Evolutionary conservation across 2,888 invertebrate genomes (phyloP).

Genomic region (Acleris sparsana): DNA sequence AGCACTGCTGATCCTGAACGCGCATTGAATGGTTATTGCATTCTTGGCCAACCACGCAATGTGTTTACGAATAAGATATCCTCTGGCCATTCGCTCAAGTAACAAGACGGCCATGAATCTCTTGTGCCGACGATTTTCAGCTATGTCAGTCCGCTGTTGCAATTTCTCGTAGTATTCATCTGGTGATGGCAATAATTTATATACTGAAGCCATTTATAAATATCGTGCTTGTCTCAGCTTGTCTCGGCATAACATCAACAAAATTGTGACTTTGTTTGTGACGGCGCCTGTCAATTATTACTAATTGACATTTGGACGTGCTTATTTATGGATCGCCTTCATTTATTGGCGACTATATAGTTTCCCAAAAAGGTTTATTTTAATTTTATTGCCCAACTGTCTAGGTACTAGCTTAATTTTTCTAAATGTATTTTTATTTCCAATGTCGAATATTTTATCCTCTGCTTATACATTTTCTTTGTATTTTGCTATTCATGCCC

Average conservation of each 20-base stretch:
- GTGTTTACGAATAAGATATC: conserved; percentile 67
- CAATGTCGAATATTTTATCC: too few species aligned
- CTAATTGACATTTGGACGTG: not conserved
- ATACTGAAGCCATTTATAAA: conserved; percentile 58
- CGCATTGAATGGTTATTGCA: conserved; percentile 70
- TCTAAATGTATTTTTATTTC: too few species aligned
- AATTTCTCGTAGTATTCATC: conserved; percentile 60
- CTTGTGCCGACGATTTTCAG: conserved; percentile 55
- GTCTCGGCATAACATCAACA: conserved; percentile 8
- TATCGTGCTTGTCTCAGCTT: conserved; percentile 2
- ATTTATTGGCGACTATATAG: not conserved
- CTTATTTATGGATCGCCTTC: not conserved
- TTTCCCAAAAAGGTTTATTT: not conserved
- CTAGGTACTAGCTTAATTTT: conserved; percentile 40
- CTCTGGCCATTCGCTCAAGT: conserved; percentile 64
- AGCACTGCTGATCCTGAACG: conserved; percentile 64
- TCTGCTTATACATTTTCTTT: too few species aligned
- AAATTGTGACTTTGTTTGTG: too few species aligned
- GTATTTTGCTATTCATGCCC: conserved; percentile 57
- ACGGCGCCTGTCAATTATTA: conserved; percentile 4
- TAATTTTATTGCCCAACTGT: too few species aligned
- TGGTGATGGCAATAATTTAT: conserved; percentile 52
- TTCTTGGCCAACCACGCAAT: conserved; percentile 66
- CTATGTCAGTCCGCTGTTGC: conserved; percentile 57
- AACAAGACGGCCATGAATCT: conserved; percentile 63